phyloP scores from a whole-genome alignment of 1,140 invertebrate genomes.

The Bombus huntii region DNA sequence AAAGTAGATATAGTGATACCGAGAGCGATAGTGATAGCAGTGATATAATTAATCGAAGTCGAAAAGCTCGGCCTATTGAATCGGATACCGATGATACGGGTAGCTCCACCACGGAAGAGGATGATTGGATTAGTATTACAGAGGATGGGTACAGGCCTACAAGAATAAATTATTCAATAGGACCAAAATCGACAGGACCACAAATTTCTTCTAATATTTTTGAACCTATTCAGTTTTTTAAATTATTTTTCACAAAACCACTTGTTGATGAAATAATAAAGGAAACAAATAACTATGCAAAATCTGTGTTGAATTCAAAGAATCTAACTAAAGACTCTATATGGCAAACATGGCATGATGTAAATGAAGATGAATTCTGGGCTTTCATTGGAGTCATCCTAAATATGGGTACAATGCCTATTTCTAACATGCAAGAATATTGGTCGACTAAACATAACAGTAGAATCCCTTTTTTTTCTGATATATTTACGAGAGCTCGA shows the following conservation, averaged over 20 bases:
- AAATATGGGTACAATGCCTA: constrained; percentile 44
- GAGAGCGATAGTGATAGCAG: neutral
- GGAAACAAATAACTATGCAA: neutral
- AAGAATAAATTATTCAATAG: neutral
- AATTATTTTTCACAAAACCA: neutral
- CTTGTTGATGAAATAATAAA: neutral
- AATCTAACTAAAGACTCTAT: constrained; percentile 27
- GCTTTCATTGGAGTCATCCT: constrained; percentile 37
- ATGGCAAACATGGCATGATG: constrained; percentile 38
- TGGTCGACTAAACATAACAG: constrained; percentile 16
- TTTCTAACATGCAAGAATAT: constrained; percentile 42
- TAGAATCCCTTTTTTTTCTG: constrained; percentile 36
- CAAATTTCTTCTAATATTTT: neutral
- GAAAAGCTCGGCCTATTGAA: neutral
- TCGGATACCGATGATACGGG: neutral
- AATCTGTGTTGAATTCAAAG: neutral
- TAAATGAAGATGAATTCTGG: constrained; percentile 36
- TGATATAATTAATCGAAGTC: neutral
- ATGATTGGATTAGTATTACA: neutral
- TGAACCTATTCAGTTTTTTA: neutral
- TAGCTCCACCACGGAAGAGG: neutral
- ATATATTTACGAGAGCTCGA: constrained; percentile 39
- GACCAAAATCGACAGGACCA: neutral
- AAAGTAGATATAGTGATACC: neutral
- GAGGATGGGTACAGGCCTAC: neutral